Conservation (phyloP, 2,888 invertebrate genomes). For the Eupithecia abbreviata region DNA sequence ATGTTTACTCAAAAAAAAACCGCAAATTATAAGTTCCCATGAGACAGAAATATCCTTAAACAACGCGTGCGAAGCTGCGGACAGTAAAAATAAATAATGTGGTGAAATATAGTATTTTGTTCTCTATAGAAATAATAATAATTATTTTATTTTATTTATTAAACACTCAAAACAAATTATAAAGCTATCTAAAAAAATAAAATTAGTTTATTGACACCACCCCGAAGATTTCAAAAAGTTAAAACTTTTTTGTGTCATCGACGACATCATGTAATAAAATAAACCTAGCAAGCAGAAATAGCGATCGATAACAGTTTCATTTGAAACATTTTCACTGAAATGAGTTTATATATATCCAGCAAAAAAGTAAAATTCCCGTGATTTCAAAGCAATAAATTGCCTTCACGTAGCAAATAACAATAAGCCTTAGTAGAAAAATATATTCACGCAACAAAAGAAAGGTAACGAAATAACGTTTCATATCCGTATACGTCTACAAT, state of each 20-base stretch:
- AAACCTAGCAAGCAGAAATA: neutral
- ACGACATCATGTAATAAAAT: neutral
- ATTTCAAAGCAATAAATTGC: slow-evolving; percentile 12
- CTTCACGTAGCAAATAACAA: slow-evolving; percentile 17
- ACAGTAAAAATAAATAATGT: too few relatives aligned
- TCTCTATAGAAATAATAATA: too few relatives aligned
- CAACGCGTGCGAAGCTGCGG: too few relatives aligned
- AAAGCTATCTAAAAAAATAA: too few relatives aligned
- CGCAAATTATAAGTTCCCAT: too few relatives aligned
- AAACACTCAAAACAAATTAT: too few relatives aligned
- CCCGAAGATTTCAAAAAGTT: neutral
- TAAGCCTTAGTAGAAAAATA: slow-evolving; percentile 9
- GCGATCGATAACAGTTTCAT: neutral
- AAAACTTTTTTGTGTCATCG: neutral
- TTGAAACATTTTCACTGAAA: neutral
- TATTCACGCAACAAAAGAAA: slow-evolving; percentile 32
- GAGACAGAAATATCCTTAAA: too few relatives aligned
- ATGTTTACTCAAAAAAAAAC: too few relatives aligned
- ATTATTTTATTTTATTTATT: too few relatives aligned
- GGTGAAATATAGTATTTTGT: neutral
- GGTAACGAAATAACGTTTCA: slow-evolving; percentile 44
- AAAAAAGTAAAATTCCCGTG: neutral
- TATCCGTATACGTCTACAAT: slow-evolving; percentile 50
- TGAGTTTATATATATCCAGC: neutral
- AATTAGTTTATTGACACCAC: neutral